Conservation (phyloP, 2,888 invertebrate species). For the Stenotaenia linearis region DNA sequence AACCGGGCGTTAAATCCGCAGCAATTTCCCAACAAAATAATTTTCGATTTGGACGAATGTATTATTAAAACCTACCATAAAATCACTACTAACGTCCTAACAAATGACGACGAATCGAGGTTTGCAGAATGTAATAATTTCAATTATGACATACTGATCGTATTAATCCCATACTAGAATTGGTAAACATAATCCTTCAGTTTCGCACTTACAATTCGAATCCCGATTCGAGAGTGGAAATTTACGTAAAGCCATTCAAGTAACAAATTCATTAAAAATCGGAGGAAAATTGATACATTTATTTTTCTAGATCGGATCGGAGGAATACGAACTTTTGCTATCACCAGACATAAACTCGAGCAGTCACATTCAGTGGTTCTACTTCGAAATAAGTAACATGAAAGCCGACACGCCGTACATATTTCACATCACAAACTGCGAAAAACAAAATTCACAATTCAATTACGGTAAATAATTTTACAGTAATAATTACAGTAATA, state of each 20-base stretch:
- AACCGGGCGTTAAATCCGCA: constrained; percentile 61
- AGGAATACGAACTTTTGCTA: constrained; percentile 75
- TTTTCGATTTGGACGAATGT: constrained; percentile 62
- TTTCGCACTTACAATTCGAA: constrained; percentile 62
- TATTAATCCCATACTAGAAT: constrained; percentile 40
- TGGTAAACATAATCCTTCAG: constrained; percentile 49
- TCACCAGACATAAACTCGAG: constrained; percentile 76
- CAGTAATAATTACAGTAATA: neutral
- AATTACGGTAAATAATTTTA: constrained; percentile 58
- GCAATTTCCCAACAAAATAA: constrained; percentile 55
- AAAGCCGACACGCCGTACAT: constrained; percentile 61
- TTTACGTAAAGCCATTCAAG: constrained; percentile 73
- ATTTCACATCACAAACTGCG: constrained; percentile 82
- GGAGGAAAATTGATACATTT: neutral
- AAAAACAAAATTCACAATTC: constrained; percentile 79
- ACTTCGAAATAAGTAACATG: constrained; percentile 78
- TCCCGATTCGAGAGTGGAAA: constrained; percentile 83
- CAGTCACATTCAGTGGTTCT: constrained; percentile 81
- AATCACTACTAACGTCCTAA: too few relatives aligned
- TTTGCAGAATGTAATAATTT: constrained; percentile 9
- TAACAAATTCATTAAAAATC: constrained; percentile 42
- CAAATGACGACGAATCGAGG: constrained; percentile 37
- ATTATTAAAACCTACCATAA: neutral
- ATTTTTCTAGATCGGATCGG: constrained; percentile 59
- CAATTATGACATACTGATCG: constrained; percentile 7